These are phyloP conservation scores for Falco novaeseelandiae DNA, from an alignment of 2,797 vertebrate genomes.

Conservation along the genomic window DNA sequence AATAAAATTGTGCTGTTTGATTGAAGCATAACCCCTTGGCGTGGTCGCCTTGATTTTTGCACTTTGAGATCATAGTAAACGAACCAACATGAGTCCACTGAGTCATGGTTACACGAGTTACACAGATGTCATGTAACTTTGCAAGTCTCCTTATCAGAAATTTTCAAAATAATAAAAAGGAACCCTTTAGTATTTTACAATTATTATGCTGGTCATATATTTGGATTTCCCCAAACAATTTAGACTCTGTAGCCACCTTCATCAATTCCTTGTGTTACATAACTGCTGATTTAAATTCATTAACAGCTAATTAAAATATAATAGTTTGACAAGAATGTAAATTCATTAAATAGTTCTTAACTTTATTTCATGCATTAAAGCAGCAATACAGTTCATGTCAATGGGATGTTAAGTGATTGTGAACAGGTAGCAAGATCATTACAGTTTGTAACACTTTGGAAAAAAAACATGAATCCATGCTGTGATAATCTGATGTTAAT, in stretches of 20 bases:
- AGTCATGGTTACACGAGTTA: too few relatives aligned
- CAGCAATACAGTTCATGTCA: background rate
- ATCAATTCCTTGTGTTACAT: background rate
- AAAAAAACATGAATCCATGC: background rate
- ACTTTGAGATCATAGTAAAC: too few relatives aligned
- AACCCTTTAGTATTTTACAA: background rate
- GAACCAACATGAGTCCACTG: too few relatives aligned
- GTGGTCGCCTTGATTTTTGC: too few relatives aligned
- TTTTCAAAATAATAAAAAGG: background rate
- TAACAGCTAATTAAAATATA: background rate
- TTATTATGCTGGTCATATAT: background rate
- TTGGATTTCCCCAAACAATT: background rate
- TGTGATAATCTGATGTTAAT: background rate
- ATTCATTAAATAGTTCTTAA: background rate
- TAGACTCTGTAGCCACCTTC: background rate
- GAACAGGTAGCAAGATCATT: background rate
- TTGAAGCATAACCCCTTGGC: too few relatives aligned
- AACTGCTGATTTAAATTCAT: background rate
- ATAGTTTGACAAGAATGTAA: background rate
- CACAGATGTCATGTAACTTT: background rate
- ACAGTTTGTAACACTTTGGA: background rate
- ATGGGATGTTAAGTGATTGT: background rate
- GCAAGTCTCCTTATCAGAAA: background rate
- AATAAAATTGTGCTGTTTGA: too few relatives aligned
- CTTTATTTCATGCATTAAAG: background rate